Conservation (phyloP, 2,888 invertebrate genomes). For the Selenia dentaria region DNA sequence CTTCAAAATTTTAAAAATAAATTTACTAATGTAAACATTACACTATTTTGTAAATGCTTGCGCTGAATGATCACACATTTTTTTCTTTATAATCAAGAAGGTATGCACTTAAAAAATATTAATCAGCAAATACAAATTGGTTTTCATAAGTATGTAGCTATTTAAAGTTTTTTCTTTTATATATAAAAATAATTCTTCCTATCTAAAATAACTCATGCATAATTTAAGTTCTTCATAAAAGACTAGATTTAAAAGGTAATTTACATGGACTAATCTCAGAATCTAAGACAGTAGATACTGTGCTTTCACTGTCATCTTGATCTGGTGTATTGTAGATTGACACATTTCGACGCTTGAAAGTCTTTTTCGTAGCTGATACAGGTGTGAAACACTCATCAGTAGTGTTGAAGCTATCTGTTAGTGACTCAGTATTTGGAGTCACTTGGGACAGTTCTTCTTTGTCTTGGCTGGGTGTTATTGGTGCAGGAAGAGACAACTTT, state of each 20-base stretch:
- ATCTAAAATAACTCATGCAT: neutral
- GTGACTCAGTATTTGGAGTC: constrained; percentile 43
- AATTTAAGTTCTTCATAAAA: constrained; percentile 5
- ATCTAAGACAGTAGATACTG: constrained; percentile 45
- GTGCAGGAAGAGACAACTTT: constrained; percentile 67
- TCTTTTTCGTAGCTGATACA: constrained; percentile 53
- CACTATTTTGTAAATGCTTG: too few relatives aligned
- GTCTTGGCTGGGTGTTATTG: constrained; percentile 60
- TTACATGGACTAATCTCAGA: constrained; percentile 49
- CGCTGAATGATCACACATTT: too few relatives aligned
- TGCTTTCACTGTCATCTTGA: constrained; percentile 50
- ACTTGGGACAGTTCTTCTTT: constrained; percentile 41
- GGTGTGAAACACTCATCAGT: constrained; percentile 59
- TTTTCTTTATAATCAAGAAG: too few relatives aligned
- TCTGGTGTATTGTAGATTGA: constrained; percentile 68
- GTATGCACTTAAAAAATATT: too few relatives aligned
- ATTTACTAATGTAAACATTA: too few relatives aligned
- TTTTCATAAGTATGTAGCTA: too few relatives aligned
- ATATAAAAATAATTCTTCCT: neutral
- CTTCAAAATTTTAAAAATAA: too few relatives aligned
- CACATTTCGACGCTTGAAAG: constrained; percentile 73
- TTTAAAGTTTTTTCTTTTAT: too few relatives aligned
- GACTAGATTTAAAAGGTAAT: constrained; percentile 38
- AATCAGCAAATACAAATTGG: too few relatives aligned
- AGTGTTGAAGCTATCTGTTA: constrained; percentile 46